These are phyloP conservation scores for Trachelus iudaicus DNA, from an alignment of 2,888 invertebrate species.

Conservation along the genomic window DNA sequence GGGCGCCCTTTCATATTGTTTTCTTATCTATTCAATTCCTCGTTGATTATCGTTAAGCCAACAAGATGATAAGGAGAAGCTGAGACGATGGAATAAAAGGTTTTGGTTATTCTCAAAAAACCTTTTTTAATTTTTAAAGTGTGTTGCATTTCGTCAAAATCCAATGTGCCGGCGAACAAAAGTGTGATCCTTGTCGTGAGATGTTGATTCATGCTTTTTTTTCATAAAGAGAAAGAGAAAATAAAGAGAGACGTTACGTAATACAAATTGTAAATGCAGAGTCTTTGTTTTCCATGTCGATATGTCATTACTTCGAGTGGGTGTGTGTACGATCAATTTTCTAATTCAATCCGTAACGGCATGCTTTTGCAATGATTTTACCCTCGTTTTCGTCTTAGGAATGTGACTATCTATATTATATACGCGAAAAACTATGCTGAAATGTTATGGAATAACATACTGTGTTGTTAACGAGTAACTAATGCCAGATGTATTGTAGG, in stretches of 20 bases:
- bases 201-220: not conserved
- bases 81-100: constrained; percentile 26
- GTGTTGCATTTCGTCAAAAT: constrained; percentile 28
- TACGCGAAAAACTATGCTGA: not conserved
- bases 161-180: constrained; percentile 15
- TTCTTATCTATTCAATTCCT: constrained; percentile 44
- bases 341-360: not conserved
- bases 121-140: constrained; percentile 36
- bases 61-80: too few relatives aligned
- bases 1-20: constrained; percentile 8
- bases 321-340: not conserved
- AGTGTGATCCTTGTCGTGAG: too few relatives aligned
- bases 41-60: constrained; percentile 30
- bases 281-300: not conserved
- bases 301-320: not conserved
- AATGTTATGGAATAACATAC: not conserved
- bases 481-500: not conserved
- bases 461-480: not conserved
- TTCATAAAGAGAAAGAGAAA: not conserved
- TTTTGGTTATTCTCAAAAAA: constrained; percentile 38
- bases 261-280: not conserved
- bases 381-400: not conserved
- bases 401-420: not conserved
- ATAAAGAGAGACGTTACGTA: constrained; percentile 9
- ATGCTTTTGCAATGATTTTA: not conserved